Evolutionary conservation across 2,113 vertebrate species (phyloP).

Genomic region (Oryzias javanicus): DNA sequence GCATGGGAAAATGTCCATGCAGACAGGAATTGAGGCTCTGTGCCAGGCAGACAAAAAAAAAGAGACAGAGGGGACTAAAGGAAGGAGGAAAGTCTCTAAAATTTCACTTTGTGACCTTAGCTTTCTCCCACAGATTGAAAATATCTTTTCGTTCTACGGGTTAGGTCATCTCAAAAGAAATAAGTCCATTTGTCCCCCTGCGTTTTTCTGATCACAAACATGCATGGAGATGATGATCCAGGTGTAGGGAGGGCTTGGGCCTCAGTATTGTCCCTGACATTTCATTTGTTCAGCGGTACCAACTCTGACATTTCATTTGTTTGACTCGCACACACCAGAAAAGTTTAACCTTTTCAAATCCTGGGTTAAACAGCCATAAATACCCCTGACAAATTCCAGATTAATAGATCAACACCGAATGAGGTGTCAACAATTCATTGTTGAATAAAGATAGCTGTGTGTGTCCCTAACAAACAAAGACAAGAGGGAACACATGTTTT

Average conservation of each 20-base stretch:
- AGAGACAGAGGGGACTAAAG: conserved; percentile 26
- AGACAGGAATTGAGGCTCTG: conserved; percentile 54
- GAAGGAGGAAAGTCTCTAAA: conserved; percentile 29
- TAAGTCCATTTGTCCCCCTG: conserved; percentile 50
- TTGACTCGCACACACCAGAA: conserved; percentile 48
- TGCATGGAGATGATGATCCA: conserved; percentile 44
- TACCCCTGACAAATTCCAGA: background rate
- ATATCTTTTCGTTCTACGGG: conserved; percentile 54
- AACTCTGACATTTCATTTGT: conserved; percentile 67
- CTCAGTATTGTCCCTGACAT: conserved; percentile 62
- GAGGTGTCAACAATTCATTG: conserved; percentile 6
- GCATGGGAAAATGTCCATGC: conserved; percentile 59
- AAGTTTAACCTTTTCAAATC: conserved; percentile 60
- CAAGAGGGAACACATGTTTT: background rate
- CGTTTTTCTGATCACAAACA: conserved; percentile 46
- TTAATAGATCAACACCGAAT: conserved; percentile 20
- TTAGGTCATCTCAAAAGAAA: conserved; percentile 53
- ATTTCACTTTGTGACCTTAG: conserved; percentile 65
- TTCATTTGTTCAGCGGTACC: conserved; percentile 59
- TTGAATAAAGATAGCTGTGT: conserved; percentile 8
- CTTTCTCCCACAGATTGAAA: conserved; percentile 38
- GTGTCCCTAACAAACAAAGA: background rate
- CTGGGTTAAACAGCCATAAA: conserved; percentile 49
- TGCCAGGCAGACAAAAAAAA: conserved; percentile 50
- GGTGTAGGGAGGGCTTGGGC: conserved; percentile 38